These are phyloP conservation scores for Drosophila sordidula DNA, from an alignment of 2,888 invertebrate genomes.

Conservation along the genomic window DNA sequence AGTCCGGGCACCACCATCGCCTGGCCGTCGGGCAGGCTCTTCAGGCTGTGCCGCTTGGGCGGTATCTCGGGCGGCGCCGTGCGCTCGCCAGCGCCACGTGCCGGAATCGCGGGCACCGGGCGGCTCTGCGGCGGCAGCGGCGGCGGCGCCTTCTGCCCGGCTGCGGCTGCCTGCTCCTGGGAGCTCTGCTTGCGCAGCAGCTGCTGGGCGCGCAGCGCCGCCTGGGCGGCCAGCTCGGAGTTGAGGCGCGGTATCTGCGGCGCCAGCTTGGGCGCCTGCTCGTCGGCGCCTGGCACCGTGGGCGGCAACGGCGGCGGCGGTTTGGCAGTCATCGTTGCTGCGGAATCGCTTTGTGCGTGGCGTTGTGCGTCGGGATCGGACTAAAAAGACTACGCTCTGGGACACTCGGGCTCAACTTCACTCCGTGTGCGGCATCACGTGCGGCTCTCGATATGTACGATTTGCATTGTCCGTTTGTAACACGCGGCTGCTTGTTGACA, in stretches of 20 bases:
- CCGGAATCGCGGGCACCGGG: slow-evolving; percentile 85
- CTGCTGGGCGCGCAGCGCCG: slow-evolving; percentile 84
- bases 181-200: slow-evolving; percentile 81
- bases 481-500: slow-evolving; percentile 62
- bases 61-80: slow-evolving; percentile 85
- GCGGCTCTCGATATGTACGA: neutral
- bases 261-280: slow-evolving; percentile 78
- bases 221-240: slow-evolving; percentile 85
- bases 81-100: slow-evolving; percentile 81
- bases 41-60: slow-evolving; percentile 84
- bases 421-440: slow-evolving; percentile 49
- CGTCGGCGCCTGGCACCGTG: slow-evolving; percentile 43
- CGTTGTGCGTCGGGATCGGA: slow-evolving; percentile 31
- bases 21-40: slow-evolving; percentile 81
- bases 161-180: slow-evolving; percentile 59
- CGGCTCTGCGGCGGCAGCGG: slow-evolving; percentile 73
- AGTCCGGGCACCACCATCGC: slow-evolving; percentile 60
- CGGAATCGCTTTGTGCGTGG: slow-evolving; percentile 38
- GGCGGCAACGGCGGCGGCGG: slow-evolving; percentile 71
- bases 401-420: slow-evolving; percentile 25
- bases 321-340: slow-evolving; percentile 70
- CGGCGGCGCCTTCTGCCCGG: slow-evolving; percentile 63
- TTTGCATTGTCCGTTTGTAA: slow-evolving; percentile 40
- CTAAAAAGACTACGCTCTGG: neutral
- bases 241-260: slow-evolving; percentile 84